A percentile compares a stretch with the other conserved stretches of the same genome.
Conservation (phyloP, 2,113 vertebrate species). For the Sebastes schlegelii region DNA sequence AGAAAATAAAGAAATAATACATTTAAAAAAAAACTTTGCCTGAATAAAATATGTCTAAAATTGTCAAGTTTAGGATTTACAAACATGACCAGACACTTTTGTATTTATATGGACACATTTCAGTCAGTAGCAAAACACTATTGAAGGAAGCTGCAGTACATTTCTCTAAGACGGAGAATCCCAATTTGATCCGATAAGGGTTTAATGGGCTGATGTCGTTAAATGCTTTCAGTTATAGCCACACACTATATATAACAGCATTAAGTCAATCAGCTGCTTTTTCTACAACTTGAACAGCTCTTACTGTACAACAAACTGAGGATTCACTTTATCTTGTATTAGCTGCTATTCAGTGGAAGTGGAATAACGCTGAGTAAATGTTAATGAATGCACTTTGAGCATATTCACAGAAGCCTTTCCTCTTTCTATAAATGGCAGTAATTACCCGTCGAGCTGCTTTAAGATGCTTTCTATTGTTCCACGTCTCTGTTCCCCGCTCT, state of each 20-base stretch:
- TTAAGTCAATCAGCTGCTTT: constrained; percentile 6
- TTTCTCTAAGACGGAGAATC: not conserved
- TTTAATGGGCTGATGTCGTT: not conserved
- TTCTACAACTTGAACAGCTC: constrained; percentile 5
- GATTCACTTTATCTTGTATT: not conserved
- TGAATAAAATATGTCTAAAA: not conserved
- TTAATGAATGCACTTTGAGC: constrained; percentile 76
- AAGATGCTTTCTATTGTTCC: constrained; percentile 45
- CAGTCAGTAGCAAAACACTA: too few species aligned
- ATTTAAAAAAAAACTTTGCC: not conserved
- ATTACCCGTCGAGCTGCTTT: constrained; percentile 59
- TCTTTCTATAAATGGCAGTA: constrained; percentile 75
- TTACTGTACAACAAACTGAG: not conserved
- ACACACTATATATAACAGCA: not conserved
- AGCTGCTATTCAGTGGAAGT: constrained; percentile 17
- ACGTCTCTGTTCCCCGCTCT: not conserved
- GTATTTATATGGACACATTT: too few species aligned
- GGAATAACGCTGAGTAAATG: constrained; percentile 68
- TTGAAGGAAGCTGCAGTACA: too few species aligned
- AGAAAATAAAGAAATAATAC: not conserved
- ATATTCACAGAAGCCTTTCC: constrained; percentile 57
- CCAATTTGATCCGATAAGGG: not conserved
- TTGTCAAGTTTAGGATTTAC: not conserved
- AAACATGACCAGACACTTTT: not conserved
- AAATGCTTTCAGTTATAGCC: not conserved